Base-by-base conservation (phyloP, 1,140 invertebrate species). In the Aphelenchoides besseyi region DNA sequence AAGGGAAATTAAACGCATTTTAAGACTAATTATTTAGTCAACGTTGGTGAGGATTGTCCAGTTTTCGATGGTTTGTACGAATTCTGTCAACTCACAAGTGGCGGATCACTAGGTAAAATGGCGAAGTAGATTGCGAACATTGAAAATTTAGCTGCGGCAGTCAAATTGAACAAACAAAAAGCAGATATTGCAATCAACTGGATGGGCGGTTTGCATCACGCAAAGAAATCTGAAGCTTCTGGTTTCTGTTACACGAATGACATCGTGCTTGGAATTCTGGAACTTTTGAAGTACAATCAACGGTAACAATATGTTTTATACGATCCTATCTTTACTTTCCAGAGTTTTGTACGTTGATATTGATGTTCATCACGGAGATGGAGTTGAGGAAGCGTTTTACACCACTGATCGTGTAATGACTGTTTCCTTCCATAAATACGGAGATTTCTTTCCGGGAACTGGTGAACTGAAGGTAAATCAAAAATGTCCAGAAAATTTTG, bases 121-220 rank as follows among this genome's bases (percentile, higher is more conserved):
- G 5, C n/a, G 5, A n/a, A 41, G n/a, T 41, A 41, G n/a, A 41
- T 8, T 41, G n/a, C 5, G 37, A 41, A n/a, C n/a, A 61, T 61
- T 61, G n/a, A 23, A 8, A 33, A 59, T 80, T 76, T 36, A 86
- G 94, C 93, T 28, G 93, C 93, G 29, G 94, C 94, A 48, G 93
- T 96, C 0, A 96, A 96, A 86, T 85, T 97, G 8, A 96, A 97
- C 85, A 95, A 96, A 86, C 91, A 96, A 88, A 92, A 93, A 12
- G 92, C 94, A 29, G 95, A 98, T 87, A 97, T 98, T 81, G 96
- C 94, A 74, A 93, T 98, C 52, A 98, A 98, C 85, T 98, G 95
- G 95, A 94, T 94, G 74, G 95, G 95, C 71, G 95, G 95, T n/a
- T 88, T 98, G 26, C 95, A 98, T 88, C 95, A 98, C 84, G 95